A percentile compares a stretch with the other conserved stretches of the same genome.
These are phyloP conservation scores for Eupithecia inturbata DNA, from an alignment of 2,888 invertebrate species.

Conservation along the genomic window DNA sequence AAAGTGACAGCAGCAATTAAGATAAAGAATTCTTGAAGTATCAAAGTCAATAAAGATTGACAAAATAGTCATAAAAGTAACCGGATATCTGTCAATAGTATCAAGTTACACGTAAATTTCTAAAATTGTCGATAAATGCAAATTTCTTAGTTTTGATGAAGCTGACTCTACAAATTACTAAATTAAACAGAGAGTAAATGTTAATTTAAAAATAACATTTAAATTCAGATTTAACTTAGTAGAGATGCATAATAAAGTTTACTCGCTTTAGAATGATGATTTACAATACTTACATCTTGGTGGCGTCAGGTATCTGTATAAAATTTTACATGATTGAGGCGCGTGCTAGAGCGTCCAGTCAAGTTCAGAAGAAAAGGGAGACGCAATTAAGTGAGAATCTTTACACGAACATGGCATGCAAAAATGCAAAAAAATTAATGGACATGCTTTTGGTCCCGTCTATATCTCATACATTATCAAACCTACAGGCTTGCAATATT, in stretches of 20 bases:
- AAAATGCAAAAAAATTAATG: too few relatives aligned
- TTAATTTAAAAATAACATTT: slow-evolving; percentile 8
- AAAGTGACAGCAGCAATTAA: slow-evolving; percentile 34
- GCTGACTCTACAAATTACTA: slow-evolving; percentile 19
- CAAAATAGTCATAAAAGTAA: slow-evolving; percentile 37
- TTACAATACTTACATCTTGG: not conserved
- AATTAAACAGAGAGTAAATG: slow-evolving; percentile 16
- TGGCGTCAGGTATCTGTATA: not conserved
- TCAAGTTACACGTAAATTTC: slow-evolving; percentile 30
- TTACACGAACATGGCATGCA: too few relatives aligned
- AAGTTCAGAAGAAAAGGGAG: too few relatives aligned
- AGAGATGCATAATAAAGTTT: slow-evolving; percentile 2
- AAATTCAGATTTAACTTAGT: not conserved
- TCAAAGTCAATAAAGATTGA: slow-evolving; percentile 44
- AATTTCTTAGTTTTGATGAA: slow-evolving; percentile 14
- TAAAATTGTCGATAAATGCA: slow-evolving; percentile 16
- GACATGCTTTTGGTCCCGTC: too few relatives aligned
- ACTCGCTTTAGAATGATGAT: not conserved
- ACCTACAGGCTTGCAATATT: too few relatives aligned
- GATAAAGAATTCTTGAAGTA: slow-evolving; percentile 42
- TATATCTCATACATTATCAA: too few relatives aligned
- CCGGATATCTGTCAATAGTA: slow-evolving; percentile 31
- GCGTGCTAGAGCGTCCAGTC: too few relatives aligned
- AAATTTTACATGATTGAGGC: not conserved
- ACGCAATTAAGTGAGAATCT: too few relatives aligned